Evolutionary conservation across 2,113 vertebrate genomes (phyloP).

Genomic region (Sula dactylatra): DNA sequence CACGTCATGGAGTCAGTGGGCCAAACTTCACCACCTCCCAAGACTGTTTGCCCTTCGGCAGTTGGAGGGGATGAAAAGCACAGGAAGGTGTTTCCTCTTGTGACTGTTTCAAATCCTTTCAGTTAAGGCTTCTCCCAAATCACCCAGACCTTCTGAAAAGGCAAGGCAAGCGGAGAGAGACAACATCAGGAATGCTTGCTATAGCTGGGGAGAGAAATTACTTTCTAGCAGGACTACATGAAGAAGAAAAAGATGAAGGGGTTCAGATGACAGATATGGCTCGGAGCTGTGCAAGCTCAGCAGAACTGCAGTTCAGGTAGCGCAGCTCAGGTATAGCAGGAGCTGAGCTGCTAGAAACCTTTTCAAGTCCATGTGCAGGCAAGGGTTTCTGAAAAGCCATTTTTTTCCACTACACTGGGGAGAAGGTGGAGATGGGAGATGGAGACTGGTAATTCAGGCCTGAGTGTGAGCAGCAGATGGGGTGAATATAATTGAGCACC

Average conservation of each 20-base stretch:
- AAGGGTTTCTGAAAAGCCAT: neutral
- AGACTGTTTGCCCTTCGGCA: neutral
- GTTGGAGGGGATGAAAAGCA: neutral
- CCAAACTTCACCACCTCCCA: neutral
- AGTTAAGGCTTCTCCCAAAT: neutral
- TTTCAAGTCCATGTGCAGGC: neutral
- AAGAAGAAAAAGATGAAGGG: neutral
- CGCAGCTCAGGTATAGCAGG: neutral
- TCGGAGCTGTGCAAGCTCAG: neutral
- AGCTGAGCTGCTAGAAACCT: neutral
- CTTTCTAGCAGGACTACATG: neutral
- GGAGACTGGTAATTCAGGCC: neutral
- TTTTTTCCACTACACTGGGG: neutral
- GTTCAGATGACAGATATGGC: neutral
- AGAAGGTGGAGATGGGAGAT: neutral
- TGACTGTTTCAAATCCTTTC: neutral
- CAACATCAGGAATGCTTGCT: neutral
- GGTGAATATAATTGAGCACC: neutral
- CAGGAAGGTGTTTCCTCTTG: neutral
- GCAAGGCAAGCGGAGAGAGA: neutral
- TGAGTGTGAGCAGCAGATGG: neutral
- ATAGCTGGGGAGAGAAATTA: neutral
- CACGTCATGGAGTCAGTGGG: accelerated
- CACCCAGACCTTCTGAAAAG: neutral
- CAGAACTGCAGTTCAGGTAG: neutral